Base-by-base conservation (phyloP, 2,113 vertebrate species). In the Etheostoma spectabile region DNA sequence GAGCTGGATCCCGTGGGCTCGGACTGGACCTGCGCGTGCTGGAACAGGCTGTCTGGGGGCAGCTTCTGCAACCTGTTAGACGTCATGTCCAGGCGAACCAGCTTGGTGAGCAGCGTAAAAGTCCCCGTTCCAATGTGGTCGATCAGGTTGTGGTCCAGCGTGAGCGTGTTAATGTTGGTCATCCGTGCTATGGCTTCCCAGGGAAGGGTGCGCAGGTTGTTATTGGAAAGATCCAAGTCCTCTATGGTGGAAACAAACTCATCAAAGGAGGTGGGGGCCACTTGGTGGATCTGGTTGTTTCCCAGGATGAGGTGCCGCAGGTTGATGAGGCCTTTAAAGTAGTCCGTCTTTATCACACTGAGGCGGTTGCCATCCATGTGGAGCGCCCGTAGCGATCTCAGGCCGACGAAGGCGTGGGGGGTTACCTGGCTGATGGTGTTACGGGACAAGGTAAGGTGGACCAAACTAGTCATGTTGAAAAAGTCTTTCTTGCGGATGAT, bases 381-480 rank as follows among this genome's bases (percentile, higher is more conserved):
- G 24, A 99, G 93, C 0, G 97, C 97, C 1, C 97, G 95, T 6
- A 99, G 94, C 0, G 97, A 95, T 0, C 95, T 93, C 12, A 99
- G 95, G 82, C 97, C 97, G 0, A 96, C 62, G 2, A 99, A 99
- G 79, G 98, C 96, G 0, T 96, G 95, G 0, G 97, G 96, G 0
- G 95, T 95, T 71, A 99, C 93, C 85, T 98, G 97, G 83, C 97
- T 98, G 56, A 99, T 96, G 69, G 97, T 98, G 88, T 99, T 99
- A 0, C 98, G 96, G 4, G 97, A 99, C 35, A 99, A 91, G 1
- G 98, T 99, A 60, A 99, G 96, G 90, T 99, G 97, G 21, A 99
- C 98, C 89, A 99, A 84, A 89, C 96, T 98, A 73, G 96, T 99
- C 98, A 99, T 99, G 95, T 99, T 99, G 90, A 96, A 94, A 79